A percentile compares a stretch with the other conserved stretches of the same genome.
Evolutionary conservation across 1,140 invertebrate species (phyloP).

Genomic region (Thrips palmi): DNA sequence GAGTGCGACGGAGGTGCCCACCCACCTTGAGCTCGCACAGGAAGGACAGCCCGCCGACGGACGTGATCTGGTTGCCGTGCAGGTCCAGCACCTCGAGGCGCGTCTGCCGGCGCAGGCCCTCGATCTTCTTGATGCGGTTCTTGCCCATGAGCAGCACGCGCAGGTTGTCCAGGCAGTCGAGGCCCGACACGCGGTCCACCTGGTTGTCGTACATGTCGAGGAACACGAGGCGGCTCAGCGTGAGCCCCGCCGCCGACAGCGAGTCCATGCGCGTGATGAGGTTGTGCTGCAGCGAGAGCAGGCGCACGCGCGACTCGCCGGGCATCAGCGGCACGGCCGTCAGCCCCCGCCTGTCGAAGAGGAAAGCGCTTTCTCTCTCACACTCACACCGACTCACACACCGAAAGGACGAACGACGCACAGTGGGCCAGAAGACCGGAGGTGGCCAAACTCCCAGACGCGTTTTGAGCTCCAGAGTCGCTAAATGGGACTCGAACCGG

Average conservation of each 20-base stretch:
- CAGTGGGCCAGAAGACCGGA: background rate
- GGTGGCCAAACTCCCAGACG: background rate
- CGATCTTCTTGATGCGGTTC: constrained; percentile 60
- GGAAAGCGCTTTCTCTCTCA: background rate
- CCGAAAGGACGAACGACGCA: background rate
- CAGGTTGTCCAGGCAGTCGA: constrained; percentile 54
- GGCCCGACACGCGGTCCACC: constrained; percentile 60
- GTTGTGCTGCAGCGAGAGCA: constrained; percentile 83
- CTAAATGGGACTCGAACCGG: background rate
- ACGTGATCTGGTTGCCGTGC: constrained; percentile 71
- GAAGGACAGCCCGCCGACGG: constrained; percentile 36
- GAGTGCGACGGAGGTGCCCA: too few species aligned
- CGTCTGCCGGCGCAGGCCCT: constrained; percentile 46
- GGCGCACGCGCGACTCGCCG: constrained; percentile 53
- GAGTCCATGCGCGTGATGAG: constrained; percentile 57
- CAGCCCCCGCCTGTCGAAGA: constrained; percentile 37
- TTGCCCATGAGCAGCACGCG: constrained; percentile 76
- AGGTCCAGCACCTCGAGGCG: constrained; percentile 78
- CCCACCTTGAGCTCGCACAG: constrained; percentile 53
- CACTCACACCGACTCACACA: background rate
- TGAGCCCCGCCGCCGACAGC: constrained; percentile 23
- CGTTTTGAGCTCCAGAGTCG: background rate
- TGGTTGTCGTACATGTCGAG: constrained; percentile 89
- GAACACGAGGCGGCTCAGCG: constrained; percentile 50
- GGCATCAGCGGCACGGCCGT: constrained; percentile 59